A percentile compares a stretch with the other conserved stretches of the same genome.
Evolutionary conservation across 2,797 vertebrate genomes (phyloP).

Genomic region (Heliangelus exortis): DNA sequence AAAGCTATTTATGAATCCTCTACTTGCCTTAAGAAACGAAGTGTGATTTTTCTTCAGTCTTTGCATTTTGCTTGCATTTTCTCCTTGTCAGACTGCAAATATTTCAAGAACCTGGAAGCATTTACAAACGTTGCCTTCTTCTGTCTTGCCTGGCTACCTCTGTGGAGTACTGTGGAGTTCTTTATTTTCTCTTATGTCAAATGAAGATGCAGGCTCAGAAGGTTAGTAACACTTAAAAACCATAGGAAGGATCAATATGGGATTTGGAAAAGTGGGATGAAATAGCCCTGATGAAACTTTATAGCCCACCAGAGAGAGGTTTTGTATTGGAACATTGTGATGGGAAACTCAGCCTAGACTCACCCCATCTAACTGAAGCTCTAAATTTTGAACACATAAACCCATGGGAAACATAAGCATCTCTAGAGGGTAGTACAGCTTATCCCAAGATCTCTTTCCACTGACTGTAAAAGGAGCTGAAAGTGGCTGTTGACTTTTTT

Average conservation of each 20-base stretch:
- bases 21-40: neutral
- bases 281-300: conserved; percentile 25
- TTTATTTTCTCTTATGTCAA: conserved; percentile 35
- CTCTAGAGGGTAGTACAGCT: conserved; percentile 31
- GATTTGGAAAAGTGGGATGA: conserved; percentile 53
- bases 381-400: conserved; percentile 42
- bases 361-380: conserved; percentile 4
- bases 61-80: neutral
- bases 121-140: conserved; percentile 5
- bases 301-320: conserved; percentile 19
- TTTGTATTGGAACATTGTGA: conserved; percentile 3
- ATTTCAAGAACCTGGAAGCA: neutral
- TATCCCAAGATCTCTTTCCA: conserved; percentile 6
- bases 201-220: conserved; percentile 34
- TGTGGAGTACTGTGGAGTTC: neutral
- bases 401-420: conserved; percentile 40
- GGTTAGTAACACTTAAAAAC: conserved; percentile 48
- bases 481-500: conserved; percentile 13
- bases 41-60: neutral
- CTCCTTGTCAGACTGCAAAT: neutral
- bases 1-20: neutral
- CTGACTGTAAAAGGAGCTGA: conserved; percentile 11
- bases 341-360: conserved; percentile 14
- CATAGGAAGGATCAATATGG: conserved; percentile 28
- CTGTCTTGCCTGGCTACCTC: neutral